These are phyloP conservation scores for Sipha maydis DNA, from an alignment of 2,888 invertebrate species.

Conservation along the genomic window DNA sequence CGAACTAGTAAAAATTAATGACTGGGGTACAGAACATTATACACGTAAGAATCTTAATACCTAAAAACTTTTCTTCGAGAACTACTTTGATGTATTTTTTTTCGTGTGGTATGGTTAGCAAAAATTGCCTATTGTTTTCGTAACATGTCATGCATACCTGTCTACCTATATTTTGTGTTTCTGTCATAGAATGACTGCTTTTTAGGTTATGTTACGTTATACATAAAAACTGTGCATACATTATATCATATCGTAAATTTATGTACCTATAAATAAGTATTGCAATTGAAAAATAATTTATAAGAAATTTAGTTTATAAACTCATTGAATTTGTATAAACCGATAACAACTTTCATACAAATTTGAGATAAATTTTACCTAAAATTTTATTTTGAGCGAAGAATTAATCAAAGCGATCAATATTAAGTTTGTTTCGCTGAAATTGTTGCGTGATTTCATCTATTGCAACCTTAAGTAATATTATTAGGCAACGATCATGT, in stretches of 20 bases:
- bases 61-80: constrained; percentile 44
- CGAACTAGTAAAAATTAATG: constrained; percentile 54
- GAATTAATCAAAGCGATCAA: background rate
- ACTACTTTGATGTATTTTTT: constrained; percentile 48
- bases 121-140: constrained; percentile 58
- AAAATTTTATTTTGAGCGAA: background rate
- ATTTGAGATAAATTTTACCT: too few relatives aligned
- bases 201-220: constrained; percentile 24
- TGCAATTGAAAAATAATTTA: background rate
- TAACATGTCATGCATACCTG: constrained; percentile 43
- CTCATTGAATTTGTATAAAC: background rate
- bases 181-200: background rate
- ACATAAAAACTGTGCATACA: background rate
- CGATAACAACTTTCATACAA: background rate
- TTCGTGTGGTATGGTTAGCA: constrained; percentile 19
- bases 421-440: background rate
- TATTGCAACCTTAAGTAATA: background rate
- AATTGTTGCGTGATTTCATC: background rate
- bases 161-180: background rate
- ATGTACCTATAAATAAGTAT: background rate
- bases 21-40: constrained; percentile 13
- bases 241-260: constrained; percentile 5
- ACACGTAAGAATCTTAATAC: constrained; percentile 40
- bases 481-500: background rate
- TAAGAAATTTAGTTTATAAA: background rate